These are phyloP conservation scores for Sebastes flavidus DNA, from an alignment of 2,797 vertebrate species.

Conservation along the genomic window DNA sequence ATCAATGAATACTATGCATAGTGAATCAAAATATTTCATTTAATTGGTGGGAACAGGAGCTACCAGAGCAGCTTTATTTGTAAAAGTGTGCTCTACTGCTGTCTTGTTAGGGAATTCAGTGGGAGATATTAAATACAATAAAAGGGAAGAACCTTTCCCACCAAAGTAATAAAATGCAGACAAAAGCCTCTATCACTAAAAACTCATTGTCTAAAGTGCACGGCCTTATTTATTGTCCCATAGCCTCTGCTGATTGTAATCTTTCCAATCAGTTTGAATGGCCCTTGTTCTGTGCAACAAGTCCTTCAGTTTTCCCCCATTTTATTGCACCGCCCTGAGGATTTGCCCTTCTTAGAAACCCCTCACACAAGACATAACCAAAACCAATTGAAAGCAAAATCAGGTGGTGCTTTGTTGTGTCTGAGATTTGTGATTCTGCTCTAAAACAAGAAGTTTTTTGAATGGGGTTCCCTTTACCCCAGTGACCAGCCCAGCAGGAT, in stretches of 20 bases:
- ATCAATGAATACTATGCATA: neutral
- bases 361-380: neutral
- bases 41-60: neutral
- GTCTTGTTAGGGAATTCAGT: neutral
- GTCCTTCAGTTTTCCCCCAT: neutral
- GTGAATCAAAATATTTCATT: neutral
- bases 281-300: neutral
- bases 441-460: neutral
- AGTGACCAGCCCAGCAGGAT: neutral
- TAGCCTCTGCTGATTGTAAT: slow-evolving; percentile 5
- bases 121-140: neutral
- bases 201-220: neutral
- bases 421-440: neutral
- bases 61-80: neutral
- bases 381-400: neutral
- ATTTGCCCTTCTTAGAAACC: neutral
- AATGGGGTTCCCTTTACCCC: neutral
- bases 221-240: neutral
- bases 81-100: neutral
- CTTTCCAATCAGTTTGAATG: neutral
- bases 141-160: neutral
- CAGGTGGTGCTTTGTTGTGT: neutral
- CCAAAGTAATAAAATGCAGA: neutral
- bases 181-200: neutral
- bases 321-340: neutral